Conservation (phyloP, 2,888 invertebrate genomes). For the Plutella xylostella region DNA sequence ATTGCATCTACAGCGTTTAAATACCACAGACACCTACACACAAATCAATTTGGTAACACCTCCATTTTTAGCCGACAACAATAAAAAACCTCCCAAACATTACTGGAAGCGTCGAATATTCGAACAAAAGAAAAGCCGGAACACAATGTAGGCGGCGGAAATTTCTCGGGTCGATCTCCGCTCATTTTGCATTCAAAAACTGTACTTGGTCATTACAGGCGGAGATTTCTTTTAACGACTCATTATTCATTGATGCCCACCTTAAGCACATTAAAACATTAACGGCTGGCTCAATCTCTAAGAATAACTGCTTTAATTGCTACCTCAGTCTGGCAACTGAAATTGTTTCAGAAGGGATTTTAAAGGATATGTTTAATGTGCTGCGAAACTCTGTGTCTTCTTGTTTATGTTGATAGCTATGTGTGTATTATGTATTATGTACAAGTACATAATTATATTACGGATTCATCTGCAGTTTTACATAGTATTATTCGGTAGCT, state of each 20-base stretch:
- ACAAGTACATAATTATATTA: background rate
- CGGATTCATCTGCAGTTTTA: background rate
- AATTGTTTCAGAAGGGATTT: background rate
- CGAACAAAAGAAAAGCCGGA: background rate
- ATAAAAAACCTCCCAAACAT: background rate
- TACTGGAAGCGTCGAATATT: background rate
- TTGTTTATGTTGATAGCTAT: background rate
- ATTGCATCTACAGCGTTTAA: background rate
- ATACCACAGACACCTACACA: background rate
- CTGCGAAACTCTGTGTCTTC: background rate
- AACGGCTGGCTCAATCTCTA: too few relatives aligned
- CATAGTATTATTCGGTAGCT: background rate
- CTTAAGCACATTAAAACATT: background rate
- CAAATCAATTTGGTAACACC: background rate
- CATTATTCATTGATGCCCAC: background rate
- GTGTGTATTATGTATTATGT: background rate
- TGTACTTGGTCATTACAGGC: background rate
- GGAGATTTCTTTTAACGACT: constrained; percentile 1
- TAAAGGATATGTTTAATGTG: background rate
- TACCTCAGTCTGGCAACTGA: background rate
- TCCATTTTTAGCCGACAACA: background rate
- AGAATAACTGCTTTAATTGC: background rate
- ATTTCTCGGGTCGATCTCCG: too few relatives aligned
- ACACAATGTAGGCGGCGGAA: constrained; percentile 2
- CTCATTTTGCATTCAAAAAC: constrained; percentile 1